Conservation (phyloP, 2,113 vertebrate genomes). For the Electrona antarctica region DNA sequence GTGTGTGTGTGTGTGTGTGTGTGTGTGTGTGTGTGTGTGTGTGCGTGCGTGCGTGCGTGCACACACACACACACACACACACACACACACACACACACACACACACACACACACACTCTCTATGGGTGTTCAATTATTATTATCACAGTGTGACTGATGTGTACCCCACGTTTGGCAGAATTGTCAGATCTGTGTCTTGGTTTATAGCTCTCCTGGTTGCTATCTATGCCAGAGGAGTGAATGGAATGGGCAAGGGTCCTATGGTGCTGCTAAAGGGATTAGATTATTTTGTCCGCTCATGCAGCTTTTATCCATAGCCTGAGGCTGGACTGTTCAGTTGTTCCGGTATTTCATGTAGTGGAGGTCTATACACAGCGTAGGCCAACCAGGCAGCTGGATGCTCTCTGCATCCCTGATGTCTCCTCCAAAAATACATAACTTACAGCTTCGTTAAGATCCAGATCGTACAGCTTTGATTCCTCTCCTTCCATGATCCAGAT, state of each 20-base stretch:
- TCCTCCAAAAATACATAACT: too few relatives aligned
- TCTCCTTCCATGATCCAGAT: too few relatives aligned
- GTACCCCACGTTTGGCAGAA: constrained; percentile 41
- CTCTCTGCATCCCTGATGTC: neutral
- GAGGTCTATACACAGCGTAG: constrained; percentile 41
- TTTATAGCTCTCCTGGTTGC: constrained; percentile 35
- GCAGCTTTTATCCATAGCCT: constrained; percentile 53
- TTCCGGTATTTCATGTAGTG: constrained; percentile 34
- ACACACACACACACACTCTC: too few relatives aligned
- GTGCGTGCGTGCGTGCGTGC: too few relatives aligned
- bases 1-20: too few relatives aligned
- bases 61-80: too few relatives aligned
- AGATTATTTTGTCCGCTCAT: constrained; percentile 63
- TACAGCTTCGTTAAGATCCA: too few relatives aligned
- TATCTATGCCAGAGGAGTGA: constrained; percentile 49
- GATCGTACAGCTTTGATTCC: too few relatives aligned
- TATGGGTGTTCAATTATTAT: too few relatives aligned
- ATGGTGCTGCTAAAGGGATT: constrained; percentile 64
- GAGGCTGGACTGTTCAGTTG: constrained; percentile 56
- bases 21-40: too few relatives aligned
- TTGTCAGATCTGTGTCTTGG: constrained; percentile 44
- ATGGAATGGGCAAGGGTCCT: constrained; percentile 54
- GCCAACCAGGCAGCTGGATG: constrained; percentile 22
- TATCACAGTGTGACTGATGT: constrained; percentile 42
- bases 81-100: too few relatives aligned